Base-by-base conservation (phyloP, 1,140 invertebrate genomes). In the Aphaenogaster floridana region DNA sequence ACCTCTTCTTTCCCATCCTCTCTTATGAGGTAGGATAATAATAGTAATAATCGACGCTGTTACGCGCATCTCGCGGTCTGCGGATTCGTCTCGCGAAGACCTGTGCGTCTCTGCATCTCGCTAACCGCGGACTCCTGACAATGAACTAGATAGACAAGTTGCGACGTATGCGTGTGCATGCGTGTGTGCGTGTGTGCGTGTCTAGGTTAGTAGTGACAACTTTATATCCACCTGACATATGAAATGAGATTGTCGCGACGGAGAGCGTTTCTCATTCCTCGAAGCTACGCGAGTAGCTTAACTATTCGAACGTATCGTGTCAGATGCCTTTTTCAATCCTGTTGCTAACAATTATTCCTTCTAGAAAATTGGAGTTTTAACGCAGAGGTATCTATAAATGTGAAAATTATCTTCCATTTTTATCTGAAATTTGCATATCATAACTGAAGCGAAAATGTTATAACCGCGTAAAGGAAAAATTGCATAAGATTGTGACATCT, bases 171-270 rank as follows among this genome's bases (percentile, higher is more conserved):
- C 13, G 45, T 21, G 48, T 63, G 15, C 8, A 8, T 45, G 42
- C 8, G 42, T 45, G 42, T 45, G 42, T 45, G 42, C 8, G 42
- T 63, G 4, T 45, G 28, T 61, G 39, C 21, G 57, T 94, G 93
- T 94, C 93, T 94, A 93, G 93, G 93, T 94, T 94, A 94, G 89
- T 92, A 93, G 91, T 92, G 90, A 93, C 91, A 93, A 92, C 91
- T 91, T 90, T 92, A 86, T 90, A 91, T 89, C 81, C 85, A 91
- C 86, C 71, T 90, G 79, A 92, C 92, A 92, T 91, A 92, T 91
- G 72, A 92, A 92, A 92, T 90, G 88, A 92, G 88, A 87, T 92
- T 93, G 88, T 90, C 80, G 89, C 64, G 83, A 86, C 68, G n/a
- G n/a, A 68, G 64, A 90, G 88, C 79, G 86, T 88, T 69, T 91